Percentiles rank a stretch among this genome's conserved stretches.
phyloP scores from a whole-genome alignment of 2,797 vertebrate species.

The Melanotaenia trifasciata region DNA sequence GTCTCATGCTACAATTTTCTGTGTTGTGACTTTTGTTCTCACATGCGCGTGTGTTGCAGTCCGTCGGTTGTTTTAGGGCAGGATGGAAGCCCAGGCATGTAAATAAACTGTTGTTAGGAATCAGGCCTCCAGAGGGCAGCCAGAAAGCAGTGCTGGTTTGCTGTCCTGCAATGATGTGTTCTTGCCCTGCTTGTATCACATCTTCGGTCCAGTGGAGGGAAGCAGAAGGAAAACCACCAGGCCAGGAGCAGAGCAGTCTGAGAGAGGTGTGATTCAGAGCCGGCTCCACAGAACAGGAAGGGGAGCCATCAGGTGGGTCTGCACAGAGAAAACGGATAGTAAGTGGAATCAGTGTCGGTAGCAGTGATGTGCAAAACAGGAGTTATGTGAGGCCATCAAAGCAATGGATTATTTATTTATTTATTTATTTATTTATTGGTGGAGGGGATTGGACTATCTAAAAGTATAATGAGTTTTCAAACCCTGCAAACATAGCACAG shows the following conservation, averaged over 20 bases:
- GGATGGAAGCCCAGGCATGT: slow-evolving; percentile 85
- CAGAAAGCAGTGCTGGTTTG: slow-evolving; percentile 77
- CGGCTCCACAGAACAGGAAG: slow-evolving; percentile 84
- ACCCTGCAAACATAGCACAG: no score
- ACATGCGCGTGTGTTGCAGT: slow-evolving; percentile 85
- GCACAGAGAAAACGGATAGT: slow-evolving; percentile 52
- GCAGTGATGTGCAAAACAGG: no score
- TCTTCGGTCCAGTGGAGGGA: slow-evolving; percentile 83
- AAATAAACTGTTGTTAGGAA: slow-evolving; percentile 83
- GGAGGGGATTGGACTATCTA: no score
- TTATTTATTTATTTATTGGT: no score
- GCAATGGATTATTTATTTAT: no score
- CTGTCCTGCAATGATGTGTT: slow-evolving; percentile 39
- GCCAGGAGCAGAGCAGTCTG: slow-evolving; percentile 88
- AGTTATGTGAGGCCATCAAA: no score
- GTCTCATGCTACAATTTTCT: not conserved
- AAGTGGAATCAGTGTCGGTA: slow-evolving; percentile 18
- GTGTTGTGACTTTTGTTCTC: slow-evolving; percentile 62
- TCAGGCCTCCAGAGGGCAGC: slow-evolving; percentile 71
- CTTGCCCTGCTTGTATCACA: slow-evolving; percentile 49
- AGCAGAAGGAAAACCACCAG: slow-evolving; percentile 85
- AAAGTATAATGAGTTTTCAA: no score
- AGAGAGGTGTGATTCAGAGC: slow-evolving; percentile 83
- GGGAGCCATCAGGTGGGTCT: slow-evolving; percentile 89
- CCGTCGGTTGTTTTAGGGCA: slow-evolving; percentile 62